These are phyloP conservation scores for Phania funesta DNA, from an alignment of 2,888 invertebrate species.

Conservation along the genomic window DNA sequence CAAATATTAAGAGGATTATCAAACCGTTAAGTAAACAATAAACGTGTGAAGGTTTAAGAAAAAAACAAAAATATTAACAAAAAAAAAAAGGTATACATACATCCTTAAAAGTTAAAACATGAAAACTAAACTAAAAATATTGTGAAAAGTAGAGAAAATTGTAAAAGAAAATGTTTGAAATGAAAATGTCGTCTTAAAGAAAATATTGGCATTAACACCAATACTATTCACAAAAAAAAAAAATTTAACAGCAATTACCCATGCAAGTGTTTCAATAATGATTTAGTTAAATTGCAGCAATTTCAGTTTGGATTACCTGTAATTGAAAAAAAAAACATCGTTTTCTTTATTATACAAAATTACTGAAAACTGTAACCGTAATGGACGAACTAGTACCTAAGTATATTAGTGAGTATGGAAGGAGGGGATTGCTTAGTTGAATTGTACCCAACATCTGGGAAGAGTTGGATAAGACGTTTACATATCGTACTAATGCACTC, in stretches of 20 bases:
- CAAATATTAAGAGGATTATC: constrained; percentile 44
- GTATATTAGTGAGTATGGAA: neutral
- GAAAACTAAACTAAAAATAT: constrained; percentile 1
- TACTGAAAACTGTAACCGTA: neutral
- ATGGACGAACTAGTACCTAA: neutral
- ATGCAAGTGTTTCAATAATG: constrained; percentile 2
- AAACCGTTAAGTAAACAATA: constrained; percentile 49
- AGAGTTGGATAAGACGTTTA: constrained; percentile 48
- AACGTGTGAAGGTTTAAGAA: constrained; percentile 5
- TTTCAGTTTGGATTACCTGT: neutral
- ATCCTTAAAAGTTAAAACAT: too few relatives aligned
- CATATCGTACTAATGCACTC: neutral
- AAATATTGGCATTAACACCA: constrained; percentile 13
- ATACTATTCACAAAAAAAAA: neutral
- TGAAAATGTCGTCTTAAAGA: neutral
- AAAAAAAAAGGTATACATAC: constrained; percentile 13
- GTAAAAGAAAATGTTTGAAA: neutral
- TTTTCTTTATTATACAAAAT: neutral
- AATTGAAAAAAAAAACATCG: neutral
- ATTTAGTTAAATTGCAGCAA: neutral
- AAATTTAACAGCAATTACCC: constrained; percentile 11
- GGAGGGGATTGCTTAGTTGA: neutral
- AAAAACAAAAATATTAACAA: neutral
- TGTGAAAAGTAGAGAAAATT: neutral
- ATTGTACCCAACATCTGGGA: constrained; percentile 41